Evolutionary conservation across 2,797 vertebrate genomes (phyloP), one percentile per base, ranked within the genome.

Genomic region (Girardinus metallicus): DNA sequence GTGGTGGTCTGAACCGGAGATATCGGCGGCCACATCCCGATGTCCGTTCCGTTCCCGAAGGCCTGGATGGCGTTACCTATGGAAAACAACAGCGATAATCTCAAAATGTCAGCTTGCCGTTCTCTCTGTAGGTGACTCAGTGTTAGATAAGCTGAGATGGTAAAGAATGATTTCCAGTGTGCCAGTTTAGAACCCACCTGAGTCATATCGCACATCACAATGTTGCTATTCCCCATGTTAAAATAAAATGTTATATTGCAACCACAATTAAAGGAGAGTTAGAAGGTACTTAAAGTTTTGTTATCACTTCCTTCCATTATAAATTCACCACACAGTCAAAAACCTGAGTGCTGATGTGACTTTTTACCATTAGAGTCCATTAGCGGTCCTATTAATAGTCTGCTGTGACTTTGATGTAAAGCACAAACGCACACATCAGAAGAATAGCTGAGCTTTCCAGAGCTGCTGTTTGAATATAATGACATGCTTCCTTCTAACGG

Each of bases 41-140:
- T 96, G n/a, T 98, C 97, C 0, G 97, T 98, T 73, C 97, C 97
- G 10, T 98, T 98, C 74, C 97, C 97, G 2, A 98, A 98, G 77
- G 97, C 97, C 91, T 98, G 97, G 92, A 98, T 97, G 89, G 97
- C 96, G 62, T 97, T 97, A 87, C 96, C 97, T 97, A 64, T 23
- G 85, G 86, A 82, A 57, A 6, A 49, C 21, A 23, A 51, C 7
- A 51, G 49, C 49, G 7, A 51, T 23, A 23, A 51, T 23, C 21
- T 23, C 49, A 51, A 23, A 51, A 51, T 51, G 49, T 51, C 21
- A 23, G 21, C 2, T 23, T 18, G 5, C 26, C 51, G n/a, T 44
- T 51, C 41, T 57, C 15, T 1, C 44, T 53, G 47, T 29, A 5
- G 41, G 34, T 21, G 77, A 76, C n/a, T 74, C 34, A 31, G 12